Evolutionary conservation across 2,888 invertebrate species (phyloP), one percentile per base, ranked within the genome.

Genomic region (Parnassius mnemosyne): DNA sequence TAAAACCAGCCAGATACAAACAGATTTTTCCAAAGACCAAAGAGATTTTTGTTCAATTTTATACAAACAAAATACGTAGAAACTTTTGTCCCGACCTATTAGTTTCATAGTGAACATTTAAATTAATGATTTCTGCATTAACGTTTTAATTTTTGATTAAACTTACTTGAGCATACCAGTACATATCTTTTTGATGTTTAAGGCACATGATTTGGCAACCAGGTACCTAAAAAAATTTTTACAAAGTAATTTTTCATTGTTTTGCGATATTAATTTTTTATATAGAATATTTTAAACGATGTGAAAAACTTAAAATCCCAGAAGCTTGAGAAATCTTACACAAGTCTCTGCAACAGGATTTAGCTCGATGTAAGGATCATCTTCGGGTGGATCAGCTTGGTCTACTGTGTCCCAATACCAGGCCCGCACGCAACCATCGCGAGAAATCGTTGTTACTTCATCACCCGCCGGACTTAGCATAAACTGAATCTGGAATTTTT

Each of bases 381-480:
- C 95, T 71, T 97, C 97, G 0, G 95, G 94, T 0, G 95, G 95
- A 83, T 97, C 96, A 0, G 97, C 96, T 66, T 95, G 94, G 70
- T 97, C 97, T n/a, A 98, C 96, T 0, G 95, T 95, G 71, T 97
- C 97, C 93, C 97, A 97, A 85, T 96, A 97, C 98, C 98, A 98
- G 10, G 96, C 94, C 9, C 94, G 92, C 12, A 96, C 92, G 80
- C 94, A 95, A 0, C 97, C 97, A 78, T 97, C 97, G 77, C 94
- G 93, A 0, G 95, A 93, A 72, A 86, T 79, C 0, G 91, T 91
- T 0, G 85, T 91, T 46, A 92, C 89, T 67, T 92, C 89, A 25
- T 87, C 89, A 9, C 87, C 86, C 0, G 83, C 87, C 7, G 77
- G 73, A 69, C 84, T 90, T n/a, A 89, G 69, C 89, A 90, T 87